phyloP scores from a whole-genome alignment of 1,140 invertebrate genomes.

The Acyrthosiphon pisum region DNA sequence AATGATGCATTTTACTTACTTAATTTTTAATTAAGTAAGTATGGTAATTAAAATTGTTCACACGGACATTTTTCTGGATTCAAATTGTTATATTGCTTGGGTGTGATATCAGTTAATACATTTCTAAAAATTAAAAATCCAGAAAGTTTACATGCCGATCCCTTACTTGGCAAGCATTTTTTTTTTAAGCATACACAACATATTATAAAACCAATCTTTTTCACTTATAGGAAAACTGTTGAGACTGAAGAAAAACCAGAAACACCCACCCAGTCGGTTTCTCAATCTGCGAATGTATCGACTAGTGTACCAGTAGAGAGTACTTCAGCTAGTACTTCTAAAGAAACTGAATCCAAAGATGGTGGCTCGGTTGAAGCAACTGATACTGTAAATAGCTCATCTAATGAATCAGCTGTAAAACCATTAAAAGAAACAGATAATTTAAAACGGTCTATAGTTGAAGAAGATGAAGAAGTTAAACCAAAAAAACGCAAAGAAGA shows the following conservation, averaged over 20 bases:
- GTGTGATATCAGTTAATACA: too few relatives aligned
- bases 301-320: slow-evolving; percentile 28
- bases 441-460: slow-evolving; percentile 59
- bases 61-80: too few relatives aligned
- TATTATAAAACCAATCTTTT: not conserved
- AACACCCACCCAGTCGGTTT: not conserved
- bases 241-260: slow-evolving; percentile 51
- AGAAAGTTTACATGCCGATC: too few relatives aligned
- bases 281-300: not conserved
- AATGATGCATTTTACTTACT: too few relatives aligned
- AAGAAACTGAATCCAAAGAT: slow-evolving; percentile 50
- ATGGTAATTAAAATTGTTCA: too few relatives aligned
- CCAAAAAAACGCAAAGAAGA: slow-evolving; percentile 77
- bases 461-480: slow-evolving; percentile 73
- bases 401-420: not conserved
- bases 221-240: slow-evolving; percentile 14
- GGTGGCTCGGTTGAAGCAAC: not conserved
- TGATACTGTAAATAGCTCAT: not conserved
- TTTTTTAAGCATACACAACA: not conserved
- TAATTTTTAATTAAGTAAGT: too few relatives aligned
- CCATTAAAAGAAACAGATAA: slow-evolving; percentile 42
- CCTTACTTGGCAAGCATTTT: too few relatives aligned
- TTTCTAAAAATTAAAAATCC: too few relatives aligned
- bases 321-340: slow-evolving; percentile 33
- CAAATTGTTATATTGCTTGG: too few relatives aligned